These are phyloP conservation scores for Odontesthes bonariensis DNA, from an alignment of 2,113 vertebrate species.

Conservation along the genomic window DNA sequence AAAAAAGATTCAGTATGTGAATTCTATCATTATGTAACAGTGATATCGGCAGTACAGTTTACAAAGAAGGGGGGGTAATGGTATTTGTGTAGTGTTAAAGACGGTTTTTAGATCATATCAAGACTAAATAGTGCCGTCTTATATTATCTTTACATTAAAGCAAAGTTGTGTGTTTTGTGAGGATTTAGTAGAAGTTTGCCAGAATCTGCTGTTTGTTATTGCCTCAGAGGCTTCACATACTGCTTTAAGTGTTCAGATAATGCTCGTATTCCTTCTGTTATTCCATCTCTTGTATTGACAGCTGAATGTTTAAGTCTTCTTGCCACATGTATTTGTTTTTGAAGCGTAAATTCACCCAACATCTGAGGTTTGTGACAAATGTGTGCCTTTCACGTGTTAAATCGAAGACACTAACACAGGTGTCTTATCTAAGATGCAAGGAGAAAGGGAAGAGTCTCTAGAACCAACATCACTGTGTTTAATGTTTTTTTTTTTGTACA, in stretches of 20 bases:
- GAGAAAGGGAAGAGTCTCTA: not conserved
- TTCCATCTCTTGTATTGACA: not conserved
- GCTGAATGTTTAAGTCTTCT: conserved; percentile 15
- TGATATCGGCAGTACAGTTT: not conserved
- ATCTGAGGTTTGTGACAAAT: conserved; percentile 12
- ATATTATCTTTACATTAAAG: conserved; percentile 5
- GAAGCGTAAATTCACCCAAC: not conserved
- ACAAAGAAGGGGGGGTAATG: not conserved
- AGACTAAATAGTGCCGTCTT: not conserved
- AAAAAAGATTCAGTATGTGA: not conserved
- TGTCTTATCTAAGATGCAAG: not conserved
- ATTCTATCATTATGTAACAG: not conserved
- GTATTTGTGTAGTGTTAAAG: not conserved
- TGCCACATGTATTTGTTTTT: conserved; percentile 19
- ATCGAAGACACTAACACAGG: not conserved
- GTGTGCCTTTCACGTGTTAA: not conserved
- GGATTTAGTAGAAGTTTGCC: not conserved
- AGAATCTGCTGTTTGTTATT: not conserved
- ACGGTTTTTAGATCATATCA: not conserved
- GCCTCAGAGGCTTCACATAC: not conserved
- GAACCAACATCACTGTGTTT: not conserved
- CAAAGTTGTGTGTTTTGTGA: conserved; percentile 3
- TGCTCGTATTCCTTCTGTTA: not conserved
- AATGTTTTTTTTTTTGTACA: not conserved
- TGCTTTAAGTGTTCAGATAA: not conserved